phyloP scores from a whole-genome alignment of 2,888 invertebrate genomes.

The Rugalucina vietnamica region DNA sequence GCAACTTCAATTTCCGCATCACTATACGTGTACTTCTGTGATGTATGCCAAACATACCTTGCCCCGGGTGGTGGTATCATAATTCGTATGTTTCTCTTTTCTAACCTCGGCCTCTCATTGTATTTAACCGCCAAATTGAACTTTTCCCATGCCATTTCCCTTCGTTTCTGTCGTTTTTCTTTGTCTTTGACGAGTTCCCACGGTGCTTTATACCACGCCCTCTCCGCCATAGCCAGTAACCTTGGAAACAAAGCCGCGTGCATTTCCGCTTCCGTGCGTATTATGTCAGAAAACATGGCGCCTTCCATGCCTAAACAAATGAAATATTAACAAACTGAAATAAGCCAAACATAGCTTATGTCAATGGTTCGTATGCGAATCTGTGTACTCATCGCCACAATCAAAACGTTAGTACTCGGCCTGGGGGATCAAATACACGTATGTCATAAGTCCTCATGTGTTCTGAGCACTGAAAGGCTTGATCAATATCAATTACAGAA shows the following conservation, averaged over 20 bases:
- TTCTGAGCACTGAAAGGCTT: neutral
- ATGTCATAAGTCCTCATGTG: neutral
- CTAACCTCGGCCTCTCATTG: slow-evolving; percentile 71
- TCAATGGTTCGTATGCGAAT: too few relatives aligned
- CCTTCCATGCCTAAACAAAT: slow-evolving; percentile 75
- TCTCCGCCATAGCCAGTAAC: slow-evolving; percentile 78
- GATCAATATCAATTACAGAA: too few relatives aligned
- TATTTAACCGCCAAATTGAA: slow-evolving; percentile 76
- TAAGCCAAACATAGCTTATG: too few relatives aligned
- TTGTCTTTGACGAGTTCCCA: slow-evolving; percentile 72
- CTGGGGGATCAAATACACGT: too few relatives aligned
- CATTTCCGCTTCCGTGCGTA: slow-evolving; percentile 65
- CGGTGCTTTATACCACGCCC: slow-evolving; percentile 78
- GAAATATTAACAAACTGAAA: too few relatives aligned
- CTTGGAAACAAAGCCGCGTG: slow-evolving; percentile 74
- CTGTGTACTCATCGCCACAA: too few relatives aligned
- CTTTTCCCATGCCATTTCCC: slow-evolving; percentile 65
- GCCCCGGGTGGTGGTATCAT: slow-evolving; percentile 75
- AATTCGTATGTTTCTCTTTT: slow-evolving; percentile 65
- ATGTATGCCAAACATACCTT: slow-evolving; percentile 63
- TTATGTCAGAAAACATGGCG: slow-evolving; percentile 74
- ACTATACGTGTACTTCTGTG: neutral
- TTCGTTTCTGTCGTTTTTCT: slow-evolving; percentile 22
- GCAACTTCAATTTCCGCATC: too few relatives aligned
- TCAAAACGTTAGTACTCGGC: too few relatives aligned